A percentile compares a stretch with the other conserved stretches of the same genome.
These are phyloP conservation scores for Ceyx cyanopectus DNA, from an alignment of 2,113 vertebrate species.

Conservation along the genomic window DNA sequence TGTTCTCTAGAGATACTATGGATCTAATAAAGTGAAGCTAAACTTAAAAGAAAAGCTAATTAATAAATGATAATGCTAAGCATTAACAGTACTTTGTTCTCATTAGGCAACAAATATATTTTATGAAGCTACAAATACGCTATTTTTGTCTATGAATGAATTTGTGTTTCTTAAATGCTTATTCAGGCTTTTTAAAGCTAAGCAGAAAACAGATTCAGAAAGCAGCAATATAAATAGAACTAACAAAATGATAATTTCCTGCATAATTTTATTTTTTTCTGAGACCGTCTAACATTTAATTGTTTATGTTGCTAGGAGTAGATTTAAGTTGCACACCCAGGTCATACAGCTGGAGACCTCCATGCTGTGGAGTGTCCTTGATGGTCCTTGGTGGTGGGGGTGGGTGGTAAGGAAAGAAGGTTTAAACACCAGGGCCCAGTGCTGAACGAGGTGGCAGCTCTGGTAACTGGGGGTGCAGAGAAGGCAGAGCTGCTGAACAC, in stretches of 20 bases:
- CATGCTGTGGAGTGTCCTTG: background rate
- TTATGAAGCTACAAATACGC: background rate
- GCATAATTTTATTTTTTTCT: background rate
- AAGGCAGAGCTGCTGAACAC: too few species aligned
- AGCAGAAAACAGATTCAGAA: slow-evolving; percentile 2
- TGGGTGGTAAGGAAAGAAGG: background rate
- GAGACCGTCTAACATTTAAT: background rate
- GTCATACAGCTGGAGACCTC: background rate
- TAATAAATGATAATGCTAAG: background rate
- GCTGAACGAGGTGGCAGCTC: too few species aligned
- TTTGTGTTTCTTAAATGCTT: background rate
- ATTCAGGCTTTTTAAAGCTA: background rate
- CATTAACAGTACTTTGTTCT: background rate
- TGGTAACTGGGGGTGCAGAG: too few species aligned
- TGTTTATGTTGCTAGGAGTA: background rate
- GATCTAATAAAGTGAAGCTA: slow-evolving; percentile 8
- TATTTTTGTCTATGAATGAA: background rate
- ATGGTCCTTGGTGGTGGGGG: background rate
- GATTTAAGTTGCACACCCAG: background rate
- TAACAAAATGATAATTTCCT: background rate
- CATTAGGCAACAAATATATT: background rate
- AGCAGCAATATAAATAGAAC: background rate
- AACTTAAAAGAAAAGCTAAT: slow-evolving; percentile 9
- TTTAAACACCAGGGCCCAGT: background rate
- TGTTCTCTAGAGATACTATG: background rate